Conservation (phyloP, 2,888 invertebrate species). For the Digitonthophagus gazella region DNA sequence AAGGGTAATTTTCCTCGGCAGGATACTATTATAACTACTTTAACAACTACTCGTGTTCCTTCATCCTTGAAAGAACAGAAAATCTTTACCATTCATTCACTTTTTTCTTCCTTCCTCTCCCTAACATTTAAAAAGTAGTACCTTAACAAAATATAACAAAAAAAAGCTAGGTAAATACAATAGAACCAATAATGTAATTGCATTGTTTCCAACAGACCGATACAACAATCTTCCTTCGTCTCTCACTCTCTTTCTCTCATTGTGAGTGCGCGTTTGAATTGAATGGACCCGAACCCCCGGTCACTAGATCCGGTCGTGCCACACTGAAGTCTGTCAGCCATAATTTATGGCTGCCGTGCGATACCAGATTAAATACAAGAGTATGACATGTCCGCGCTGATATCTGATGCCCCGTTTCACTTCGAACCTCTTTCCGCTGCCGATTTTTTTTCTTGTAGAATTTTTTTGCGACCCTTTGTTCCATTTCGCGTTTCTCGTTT, state of each 20-base stretch:
- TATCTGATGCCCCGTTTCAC: slow-evolving; percentile 32
- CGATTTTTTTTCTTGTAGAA: too few relatives aligned
- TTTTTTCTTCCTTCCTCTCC: not conserved
- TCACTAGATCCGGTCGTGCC: slow-evolving; percentile 34
- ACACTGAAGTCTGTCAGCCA: slow-evolving; percentile 36
- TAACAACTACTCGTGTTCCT: not conserved
- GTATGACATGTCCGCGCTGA: slow-evolving; percentile 40
- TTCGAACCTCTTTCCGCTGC: not conserved
- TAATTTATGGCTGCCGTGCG: slow-evolving; percentile 40
- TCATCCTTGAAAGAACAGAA: not conserved
- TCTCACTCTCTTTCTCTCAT: not conserved
- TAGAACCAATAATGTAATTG: not conserved
- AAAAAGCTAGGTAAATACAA: too few relatives aligned
- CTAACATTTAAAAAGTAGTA: too few relatives aligned
- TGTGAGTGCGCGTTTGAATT: slow-evolving; percentile 25
- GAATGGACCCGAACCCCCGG: slow-evolving; percentile 30
- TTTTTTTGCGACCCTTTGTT: not conserved
- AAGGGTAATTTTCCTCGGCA: slow-evolving; percentile 7
- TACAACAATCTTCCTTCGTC: not conserved
- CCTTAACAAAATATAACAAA: too few relatives aligned
- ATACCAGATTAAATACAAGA: slow-evolving; percentile 41
- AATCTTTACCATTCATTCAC: not conserved
- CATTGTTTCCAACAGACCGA: not conserved
- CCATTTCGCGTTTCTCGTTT: not conserved
- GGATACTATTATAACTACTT: not conserved